Evolutionary conservation across 2,113 vertebrate species (phyloP), one percentile per base, ranked within the genome.

Genomic region (Ammospiza nelsoni): DNA sequence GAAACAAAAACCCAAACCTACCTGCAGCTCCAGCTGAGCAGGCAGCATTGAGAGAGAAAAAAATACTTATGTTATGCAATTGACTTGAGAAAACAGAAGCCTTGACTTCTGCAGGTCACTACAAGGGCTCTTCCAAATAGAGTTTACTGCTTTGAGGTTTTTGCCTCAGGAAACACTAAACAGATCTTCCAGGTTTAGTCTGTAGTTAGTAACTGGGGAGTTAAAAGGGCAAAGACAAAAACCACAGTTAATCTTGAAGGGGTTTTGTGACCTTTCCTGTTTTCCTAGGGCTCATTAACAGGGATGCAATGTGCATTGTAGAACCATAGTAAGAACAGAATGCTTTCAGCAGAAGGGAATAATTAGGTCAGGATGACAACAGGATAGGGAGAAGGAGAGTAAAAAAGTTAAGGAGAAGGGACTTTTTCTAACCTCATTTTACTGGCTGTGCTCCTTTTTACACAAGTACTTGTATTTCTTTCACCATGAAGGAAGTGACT

Each of bases 1-100:
- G 9, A 95, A 89, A 73, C 51, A 80, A 49, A 80, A 86, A 73
- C 68, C 68, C 81, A 97, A 97, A 98, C 99, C 97, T 99, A 99
- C 99, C 99, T 99, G 99, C 96, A 99, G 98, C 98, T 99, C 99
- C 99, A 98, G 96, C 99, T 99, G 97, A 98, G 97, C 97, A 98
- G 98, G 97, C 97, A 98, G 98, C 98, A 98, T 98, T 96, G 95
- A 96, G 96, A 91, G 96, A 98, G 95, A 98, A 97, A 98, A 97
- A 98, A 97, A 98, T 96, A 98, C 88, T 98, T 94, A 65, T 35
- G 94, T 98, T 98, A 98, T 65, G 93, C 92, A 97, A 63, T 29
- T 90, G 96, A 96, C 80, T 95, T 95, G 8, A 90, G 6, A 84
- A 75, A 92, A 86, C 75, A 95, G 96, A 98, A 97, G 97, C 71